Evolutionary conservation across 2,113 vertebrate genomes (phyloP), one percentile per base, ranked within the genome.

Genomic region (Hirundichthys speculiger): DNA sequence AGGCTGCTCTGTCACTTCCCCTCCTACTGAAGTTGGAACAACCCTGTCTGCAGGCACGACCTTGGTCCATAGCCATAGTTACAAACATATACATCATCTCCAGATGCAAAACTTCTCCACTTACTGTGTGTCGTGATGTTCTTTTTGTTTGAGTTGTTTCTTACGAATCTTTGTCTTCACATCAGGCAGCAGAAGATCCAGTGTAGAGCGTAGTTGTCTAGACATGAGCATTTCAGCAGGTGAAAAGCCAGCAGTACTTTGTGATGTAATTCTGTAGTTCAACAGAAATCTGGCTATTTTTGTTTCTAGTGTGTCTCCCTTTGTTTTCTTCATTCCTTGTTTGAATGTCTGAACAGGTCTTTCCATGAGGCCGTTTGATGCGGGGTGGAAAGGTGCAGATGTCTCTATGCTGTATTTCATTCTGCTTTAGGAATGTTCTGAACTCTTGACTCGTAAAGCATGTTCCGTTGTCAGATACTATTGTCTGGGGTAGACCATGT

Each of bases 381-480:
- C 5, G 5, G 24, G 49, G 1, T 51, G 24, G 3, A 51, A 51
- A 4, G 49, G 49, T 11, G 24, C 49, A 13, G 24, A 30, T 11
- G 22, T 51, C 22, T 25, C n/a, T 22, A n/a, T 50, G 22, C 1
- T 13, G 1, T 1, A 21, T 47, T 2, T 19, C 45, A 13, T 47
- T 54, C n/a, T 54, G 52, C 8, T 39, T 57, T 21, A 42, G 3
- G 40, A 57, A 57, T 25, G 11, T 10, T 12, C n/a, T 40, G 43
- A 57, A 57, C 5, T 58, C 55, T 4, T 11, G 15, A 19, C 55
- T 58, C n/a, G n/a, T n/a, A n/a, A n/a, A n/a, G n/a, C n/a, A n/a
- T n/a, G n/a, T n/a, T n/a, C n/a, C n/a, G n/a, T 45, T 58, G 40
- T 58, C 55, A 13, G 16, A 58, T 1, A 30, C 56, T 18, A 50